These are phyloP conservation scores for Parelbella ahira DNA, from an alignment of 2,888 invertebrate genomes.

Conservation along the genomic window DNA sequence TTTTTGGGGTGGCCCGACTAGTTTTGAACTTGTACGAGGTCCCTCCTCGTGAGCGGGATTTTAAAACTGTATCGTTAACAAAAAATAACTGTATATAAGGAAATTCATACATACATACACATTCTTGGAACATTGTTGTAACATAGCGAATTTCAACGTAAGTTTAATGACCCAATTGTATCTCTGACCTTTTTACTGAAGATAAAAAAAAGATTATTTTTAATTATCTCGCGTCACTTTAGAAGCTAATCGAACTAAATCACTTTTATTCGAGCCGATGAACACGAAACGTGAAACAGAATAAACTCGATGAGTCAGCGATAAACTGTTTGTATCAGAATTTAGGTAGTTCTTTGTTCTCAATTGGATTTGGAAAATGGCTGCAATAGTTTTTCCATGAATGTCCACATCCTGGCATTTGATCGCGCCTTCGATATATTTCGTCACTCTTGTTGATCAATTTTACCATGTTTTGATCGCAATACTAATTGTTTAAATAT, in stretches of 20 bases:
- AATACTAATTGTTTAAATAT: too few relatives aligned
- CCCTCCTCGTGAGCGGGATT: too few relatives aligned
- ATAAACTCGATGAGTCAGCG: constrained; percentile 3
- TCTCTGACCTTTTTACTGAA: constrained; percentile 9
- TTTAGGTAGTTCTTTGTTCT: constrained; percentile 4
- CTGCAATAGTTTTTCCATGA: background rate
- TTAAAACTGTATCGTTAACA: too few relatives aligned
- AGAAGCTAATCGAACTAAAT: constrained; percentile 12
- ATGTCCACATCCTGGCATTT: constrained; percentile 2
- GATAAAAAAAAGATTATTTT: too few relatives aligned
- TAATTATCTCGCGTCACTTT: constrained; percentile 5
- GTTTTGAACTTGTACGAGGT: too few relatives aligned
- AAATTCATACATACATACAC: too few relatives aligned
- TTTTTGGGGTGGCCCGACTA: too few relatives aligned
- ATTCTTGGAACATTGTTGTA: too few relatives aligned
- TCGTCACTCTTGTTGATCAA: too few relatives aligned
- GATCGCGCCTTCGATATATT: background rate
- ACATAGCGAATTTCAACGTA: too few relatives aligned
- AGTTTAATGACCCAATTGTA: constrained; percentile 6
- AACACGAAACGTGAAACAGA: constrained; percentile 3
- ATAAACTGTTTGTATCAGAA: background rate
- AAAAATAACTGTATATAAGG: too few relatives aligned
- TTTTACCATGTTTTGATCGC: too few relatives aligned
- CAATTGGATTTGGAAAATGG: constrained; percentile 6
- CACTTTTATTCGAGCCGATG: constrained; percentile 6